Conservation (phyloP, 1,140 invertebrate genomes). For the Stegodyphus mimosarum region DNA sequence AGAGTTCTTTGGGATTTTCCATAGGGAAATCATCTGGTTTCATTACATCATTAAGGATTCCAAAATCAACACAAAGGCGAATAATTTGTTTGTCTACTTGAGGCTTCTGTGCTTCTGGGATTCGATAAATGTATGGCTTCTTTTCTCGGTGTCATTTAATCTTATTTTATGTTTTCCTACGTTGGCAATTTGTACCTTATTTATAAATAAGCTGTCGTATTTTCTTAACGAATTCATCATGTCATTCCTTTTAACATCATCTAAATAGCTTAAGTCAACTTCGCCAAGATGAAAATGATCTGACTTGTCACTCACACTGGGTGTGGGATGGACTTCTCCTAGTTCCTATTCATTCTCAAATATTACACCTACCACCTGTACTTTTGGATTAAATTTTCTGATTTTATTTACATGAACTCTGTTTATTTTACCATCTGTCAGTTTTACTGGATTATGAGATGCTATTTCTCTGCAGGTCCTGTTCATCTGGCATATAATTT, state of each 20-base stretch:
- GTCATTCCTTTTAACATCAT: background rate
- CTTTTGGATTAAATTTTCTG: background rate
- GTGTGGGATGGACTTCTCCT: background rate
- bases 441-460: background rate
- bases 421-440: background rate
- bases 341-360: constrained; percentile 27
- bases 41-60: background rate
- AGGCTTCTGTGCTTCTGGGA: constrained; percentile 1
- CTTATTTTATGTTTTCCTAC: constrained; percentile 1
- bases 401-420: background rate
- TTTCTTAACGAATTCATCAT: background rate
- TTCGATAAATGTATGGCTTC: constrained; percentile 9
- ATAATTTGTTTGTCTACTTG: constrained; percentile 4
- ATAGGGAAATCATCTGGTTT: constrained; percentile 10
- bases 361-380: background rate
- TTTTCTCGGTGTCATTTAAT: background rate
- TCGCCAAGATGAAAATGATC: background rate
- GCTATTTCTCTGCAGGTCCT: no score
- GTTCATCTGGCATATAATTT: background rate
- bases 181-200: background rate
- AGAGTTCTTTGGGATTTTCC: background rate
- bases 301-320: background rate
- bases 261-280: background rate
- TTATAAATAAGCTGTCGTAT: background rate
- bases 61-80: constrained; percentile 10